These are phyloP conservation scores for Eulithis testata DNA, from an alignment of 2,888 invertebrate species.

Conservation along the genomic window DNA sequence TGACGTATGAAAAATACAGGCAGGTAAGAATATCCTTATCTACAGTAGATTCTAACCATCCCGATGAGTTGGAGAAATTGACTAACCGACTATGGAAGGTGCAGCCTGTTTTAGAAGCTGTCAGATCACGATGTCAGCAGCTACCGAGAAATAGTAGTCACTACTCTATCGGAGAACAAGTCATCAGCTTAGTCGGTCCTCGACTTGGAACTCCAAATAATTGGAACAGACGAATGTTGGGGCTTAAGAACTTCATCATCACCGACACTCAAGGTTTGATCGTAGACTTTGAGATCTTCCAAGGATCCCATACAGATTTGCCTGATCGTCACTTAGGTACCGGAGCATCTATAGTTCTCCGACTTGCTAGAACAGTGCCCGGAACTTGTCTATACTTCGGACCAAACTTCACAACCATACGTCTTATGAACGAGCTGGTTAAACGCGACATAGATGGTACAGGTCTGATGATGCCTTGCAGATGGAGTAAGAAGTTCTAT, in stretches of 20 bases:
- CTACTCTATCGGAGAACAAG: constrained; percentile 40
- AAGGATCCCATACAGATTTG: constrained; percentile 37
- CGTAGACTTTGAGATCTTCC: constrained; percentile 46
- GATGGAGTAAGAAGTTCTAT: constrained; percentile 22
- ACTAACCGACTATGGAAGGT: constrained; percentile 37
- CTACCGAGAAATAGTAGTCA: constrained; percentile 36
- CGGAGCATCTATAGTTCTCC: constrained; percentile 38
- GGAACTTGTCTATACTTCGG: constrained; percentile 29
- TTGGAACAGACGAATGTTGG: constrained; percentile 52
- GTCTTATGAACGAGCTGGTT: constrained; percentile 40
- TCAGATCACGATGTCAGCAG: constrained; percentile 43
- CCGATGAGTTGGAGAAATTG: constrained; percentile 33
- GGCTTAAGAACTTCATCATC: constrained; percentile 56
- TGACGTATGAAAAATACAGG: constrained; percentile 33
- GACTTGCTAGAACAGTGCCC: constrained; percentile 37
- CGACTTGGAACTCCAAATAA: constrained; percentile 42
- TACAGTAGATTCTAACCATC: constrained; percentile 22
- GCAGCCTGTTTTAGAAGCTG: constrained; percentile 48
- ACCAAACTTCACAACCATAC: constrained; percentile 26
- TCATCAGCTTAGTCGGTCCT: constrained; percentile 40
- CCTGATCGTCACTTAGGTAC: constrained; percentile 36
- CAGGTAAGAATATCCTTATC: constrained; percentile 30
- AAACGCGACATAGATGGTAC: constrained; percentile 32
- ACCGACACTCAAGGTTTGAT: constrained; percentile 43
- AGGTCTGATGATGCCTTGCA: constrained; percentile 17